These are phyloP conservation scores for Oxygymnocypris stewartii DNA, from an alignment of 2,113 vertebrate species.

Conservation along the genomic window DNA sequence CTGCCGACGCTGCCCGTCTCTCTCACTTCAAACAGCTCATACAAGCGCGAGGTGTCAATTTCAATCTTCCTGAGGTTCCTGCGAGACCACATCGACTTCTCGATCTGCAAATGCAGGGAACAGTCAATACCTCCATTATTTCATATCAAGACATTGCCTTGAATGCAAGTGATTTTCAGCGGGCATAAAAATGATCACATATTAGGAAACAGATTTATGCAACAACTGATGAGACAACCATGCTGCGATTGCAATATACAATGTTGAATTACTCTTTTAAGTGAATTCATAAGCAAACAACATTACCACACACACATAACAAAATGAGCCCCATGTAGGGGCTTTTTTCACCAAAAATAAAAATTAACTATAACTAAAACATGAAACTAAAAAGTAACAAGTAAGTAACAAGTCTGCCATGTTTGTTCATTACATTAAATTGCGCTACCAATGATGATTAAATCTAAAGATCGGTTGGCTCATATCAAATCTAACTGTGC, in stretches of 20 bases:
- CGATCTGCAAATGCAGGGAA: constrained; percentile 71
- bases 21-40: constrained; percentile 70
- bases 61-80: constrained; percentile 60
- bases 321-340: neutral
- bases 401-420: no score
- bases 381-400: no score
- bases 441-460: no score
- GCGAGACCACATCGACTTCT: constrained; percentile 77
- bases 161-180: constrained; percentile 27
- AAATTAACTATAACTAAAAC: neutral
- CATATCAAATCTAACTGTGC: no score
- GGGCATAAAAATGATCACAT: neutral
- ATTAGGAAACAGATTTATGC: no score
- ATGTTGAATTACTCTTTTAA: neutral
- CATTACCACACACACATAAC: neutral
- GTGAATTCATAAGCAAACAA: neutral
- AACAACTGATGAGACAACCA: neutral
- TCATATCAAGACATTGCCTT: constrained; percentile 9
- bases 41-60: constrained; percentile 67
- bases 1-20: constrained; percentile 34
- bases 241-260: neutral
- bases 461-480: no score
- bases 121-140: constrained; percentile 50
- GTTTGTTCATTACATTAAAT: no score
- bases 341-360: neutral